Evolutionary conservation across 2,113 vertebrate species (phyloP), one percentile per base, ranked within the genome.

Genomic region (Coptodon bakossiorum): DNA sequence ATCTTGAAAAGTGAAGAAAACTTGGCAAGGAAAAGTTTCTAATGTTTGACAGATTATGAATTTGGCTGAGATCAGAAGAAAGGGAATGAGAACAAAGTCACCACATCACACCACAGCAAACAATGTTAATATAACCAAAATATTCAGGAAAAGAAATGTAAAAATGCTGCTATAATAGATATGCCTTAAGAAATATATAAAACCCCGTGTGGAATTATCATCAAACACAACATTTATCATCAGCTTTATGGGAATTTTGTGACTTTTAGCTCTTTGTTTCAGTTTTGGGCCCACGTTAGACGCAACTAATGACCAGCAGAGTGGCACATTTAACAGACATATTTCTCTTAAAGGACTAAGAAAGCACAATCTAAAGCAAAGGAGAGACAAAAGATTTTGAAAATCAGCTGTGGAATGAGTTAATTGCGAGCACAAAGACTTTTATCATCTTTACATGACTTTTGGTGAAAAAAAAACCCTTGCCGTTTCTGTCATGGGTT

Each of bases 11-110:
- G 86, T 61, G 40, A 78, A 84, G 17, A 19, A 83, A 91, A 90
- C 84, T 89, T 86, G 78, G 80, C 80, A 19, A 19, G 56, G 16
- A 43, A 80, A 90, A 90, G 84, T 92, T 91, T 80, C 5, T 2
- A 40, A 66, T 10, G 22, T 71, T 80, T 22, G 38, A 80, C 57
- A 17, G 17, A 34, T 88, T 31, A 73, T 40, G 86, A 79, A 38
- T 57, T 78, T 5, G 8, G 24, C 63, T 71, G n/a, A 48, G 54
- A 56, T 83, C 19, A 27, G n/a, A 66, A 83, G 34, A 83, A 81
- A n/a, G 68, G 24, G 50, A 85, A 29, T 43, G 36, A 36, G 17
- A 27, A 8, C 45, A 48, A 27, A 38, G 50, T 14, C 43, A 29
- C 6, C 36, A 27, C 34, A 48, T 50, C 45, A 78, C 45, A 53